These are phyloP conservation scores for Incurvaria masculella DNA, from an alignment of 2,888 invertebrate genomes.

Conservation along the genomic window DNA sequence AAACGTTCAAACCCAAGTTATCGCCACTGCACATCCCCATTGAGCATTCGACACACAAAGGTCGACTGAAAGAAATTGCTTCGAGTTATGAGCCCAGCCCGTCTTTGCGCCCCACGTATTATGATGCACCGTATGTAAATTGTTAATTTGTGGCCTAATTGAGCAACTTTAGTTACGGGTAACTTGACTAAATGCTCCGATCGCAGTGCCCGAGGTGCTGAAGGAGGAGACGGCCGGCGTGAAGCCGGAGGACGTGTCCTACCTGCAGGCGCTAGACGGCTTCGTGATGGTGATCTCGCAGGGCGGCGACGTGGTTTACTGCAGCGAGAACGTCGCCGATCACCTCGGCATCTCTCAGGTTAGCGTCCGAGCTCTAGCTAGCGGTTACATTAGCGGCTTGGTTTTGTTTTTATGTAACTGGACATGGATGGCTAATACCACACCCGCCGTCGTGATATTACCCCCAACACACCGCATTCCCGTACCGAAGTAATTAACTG, in stretches of 20 bases:
- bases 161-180: slow-evolving; percentile 9
- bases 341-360: slow-evolving; percentile 94
- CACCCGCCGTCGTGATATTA: no score
- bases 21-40: slow-evolving; percentile 5
- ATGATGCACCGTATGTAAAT: slow-evolving; percentile 3
- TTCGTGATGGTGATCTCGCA: slow-evolving; percentile 84
- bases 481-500: slow-evolving; percentile 4
- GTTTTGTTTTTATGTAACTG: no score
- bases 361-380: no score
- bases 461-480: no score
- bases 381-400: no score
- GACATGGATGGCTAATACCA: no score
- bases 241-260: slow-evolving; percentile 55
- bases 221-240: slow-evolving; percentile 30
- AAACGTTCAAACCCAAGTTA: slow-evolving; percentile 1
- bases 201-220: slow-evolving; percentile 37
- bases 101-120: slow-evolving; percentile 14
- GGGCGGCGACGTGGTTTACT: slow-evolving; percentile 89
- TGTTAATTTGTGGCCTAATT: slow-evolving; percentile 2
- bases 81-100: slow-evolving; percentile 5
- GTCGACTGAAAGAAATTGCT: slow-evolving; percentile 7
- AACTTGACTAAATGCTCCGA: slow-evolving; percentile 2
- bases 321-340: slow-evolving; percentile 87
- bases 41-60: slow-evolving; percentile 9
- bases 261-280: slow-evolving; percentile 83